Evolutionary conservation across 2,113 vertebrate genomes (phyloP), one percentile per base, ranked within the genome.

Genomic region (Paradoxurus hermaphroditus): DNA sequence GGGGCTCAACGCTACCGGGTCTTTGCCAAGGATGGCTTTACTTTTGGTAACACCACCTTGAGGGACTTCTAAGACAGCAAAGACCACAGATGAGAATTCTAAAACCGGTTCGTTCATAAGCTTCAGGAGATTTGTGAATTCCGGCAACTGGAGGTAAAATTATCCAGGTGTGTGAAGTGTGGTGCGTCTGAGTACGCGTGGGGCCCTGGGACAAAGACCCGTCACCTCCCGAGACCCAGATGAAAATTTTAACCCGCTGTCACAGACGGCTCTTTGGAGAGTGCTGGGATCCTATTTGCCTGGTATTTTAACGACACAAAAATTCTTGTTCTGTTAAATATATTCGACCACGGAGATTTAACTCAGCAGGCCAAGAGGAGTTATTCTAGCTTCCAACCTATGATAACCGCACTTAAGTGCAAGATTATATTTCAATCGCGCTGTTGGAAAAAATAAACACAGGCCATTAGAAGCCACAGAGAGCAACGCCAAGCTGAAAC

Each of bases 161-260:
- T 39, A 25, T 21, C 51, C 72, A 2, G 3, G 9, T n/a, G 39
- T 31, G 1, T 87, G 79, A 49, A 36, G 27, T 4, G 4, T 34
- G 10, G 23, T 39, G 1, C 2, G 0, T 1, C 3, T 31, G 29
- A 36, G 15, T 14, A 9, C 3, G 27, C 1, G 5, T 5, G 21
- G 16, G 21, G 9, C 3, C 18, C 90, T 27, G 16, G 18, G 34
- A 63, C 1, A 62, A 29, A 86, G 11, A 10, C 8, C 4, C 1
- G 14, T 10, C 56, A 67, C 34, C 41, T 83, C 41, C 62, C 70
- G 34, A 41, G 59, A 46, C 31, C 62, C 56, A 90, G 8, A 49
- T 70, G 82, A 27, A 27, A 27, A 31, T 34, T 72, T 59, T 34
- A 67, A 84, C 56, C 7, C 19, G 39, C 29, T 9, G 13, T 12